Evolutionary conservation across 2,113 vertebrate genomes (phyloP).

Genomic region (Solea senegalensis): DNA sequence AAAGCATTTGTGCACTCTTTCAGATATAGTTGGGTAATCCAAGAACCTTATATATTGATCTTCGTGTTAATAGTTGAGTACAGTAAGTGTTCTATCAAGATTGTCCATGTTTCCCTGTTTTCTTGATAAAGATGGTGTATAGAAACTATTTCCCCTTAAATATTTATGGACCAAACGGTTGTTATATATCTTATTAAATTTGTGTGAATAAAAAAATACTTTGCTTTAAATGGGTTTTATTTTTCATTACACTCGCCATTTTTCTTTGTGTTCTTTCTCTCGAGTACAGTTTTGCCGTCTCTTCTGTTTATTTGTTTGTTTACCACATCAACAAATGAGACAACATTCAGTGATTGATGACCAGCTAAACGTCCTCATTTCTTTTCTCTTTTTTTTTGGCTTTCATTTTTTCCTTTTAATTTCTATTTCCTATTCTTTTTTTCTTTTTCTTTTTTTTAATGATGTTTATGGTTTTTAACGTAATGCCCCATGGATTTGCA

Average conservation of each 20-base stretch:
- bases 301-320: constrained; percentile 25
- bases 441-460: constrained; percentile 23
- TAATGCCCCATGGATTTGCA: constrained; percentile 98
- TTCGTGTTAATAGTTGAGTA: constrained; percentile 99
- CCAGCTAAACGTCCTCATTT: constrained; percentile 74
- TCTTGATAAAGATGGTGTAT: constrained; percentile 99
- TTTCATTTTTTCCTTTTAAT: constrained; percentile 73
- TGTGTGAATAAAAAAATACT: constrained; percentile 99
- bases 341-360: constrained; percentile 70
- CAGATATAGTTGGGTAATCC: constrained; percentile 97
- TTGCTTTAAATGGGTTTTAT: constrained; percentile 99
- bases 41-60: constrained; percentile 99
- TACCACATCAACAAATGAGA: constrained; percentile 73
- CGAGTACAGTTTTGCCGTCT: constrained; percentile 54
- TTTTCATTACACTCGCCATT: constrained; percentile 87
- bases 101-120: constrained; percentile 99
- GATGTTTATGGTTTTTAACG: constrained; percentile 85
- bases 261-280: constrained; percentile 75
- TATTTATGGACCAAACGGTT: constrained; percentile 99
- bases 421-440: constrained; percentile 79
- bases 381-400: constrained; percentile 47
- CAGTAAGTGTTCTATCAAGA: constrained; percentile 99
- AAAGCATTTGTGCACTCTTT: constrained; percentile 99
- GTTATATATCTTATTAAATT: constrained; percentile 99
- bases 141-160: constrained; percentile 99